Evolutionary conservation across 2,888 invertebrate genomes (phyloP).

Genomic region (Eupeodes luniger): DNA sequence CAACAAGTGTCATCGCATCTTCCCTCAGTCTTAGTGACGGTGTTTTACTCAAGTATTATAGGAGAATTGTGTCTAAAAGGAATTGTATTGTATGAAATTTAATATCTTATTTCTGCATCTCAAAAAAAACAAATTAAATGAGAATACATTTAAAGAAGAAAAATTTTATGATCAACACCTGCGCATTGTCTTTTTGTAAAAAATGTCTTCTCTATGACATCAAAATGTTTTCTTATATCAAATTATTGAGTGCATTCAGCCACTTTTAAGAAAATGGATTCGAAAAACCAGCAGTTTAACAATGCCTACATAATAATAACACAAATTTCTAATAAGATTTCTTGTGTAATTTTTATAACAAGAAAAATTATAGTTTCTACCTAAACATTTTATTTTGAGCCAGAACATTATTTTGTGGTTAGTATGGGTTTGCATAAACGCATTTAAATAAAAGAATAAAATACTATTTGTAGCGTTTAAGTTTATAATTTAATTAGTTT

Average conservation of each 20-base stretch:
- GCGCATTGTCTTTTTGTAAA: conserved; percentile 51
- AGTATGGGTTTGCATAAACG: too few relatives aligned
- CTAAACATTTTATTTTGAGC: too few relatives aligned
- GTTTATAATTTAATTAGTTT: too few relatives aligned
- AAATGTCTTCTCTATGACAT: background rate
- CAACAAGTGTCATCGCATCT: conserved; percentile 29
- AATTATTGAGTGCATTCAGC: conserved; percentile 15
- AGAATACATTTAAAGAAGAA: background rate
- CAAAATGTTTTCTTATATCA: conserved; percentile 33
- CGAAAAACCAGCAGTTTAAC: background rate
- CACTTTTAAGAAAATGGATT: background rate
- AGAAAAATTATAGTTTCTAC: too few relatives aligned
- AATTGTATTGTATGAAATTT: conserved; percentile 25
- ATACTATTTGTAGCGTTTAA: too few relatives aligned
- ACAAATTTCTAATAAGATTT: too few relatives aligned
- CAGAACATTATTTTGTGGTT: too few relatives aligned
- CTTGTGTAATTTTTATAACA: too few relatives aligned
- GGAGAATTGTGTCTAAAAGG: conserved; percentile 29
- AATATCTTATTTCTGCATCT: conserved; percentile 32
- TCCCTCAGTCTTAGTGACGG: background rate
- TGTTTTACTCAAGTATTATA: conserved; percentile 36
- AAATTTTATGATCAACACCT: conserved; percentile 60
- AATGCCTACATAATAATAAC: too few relatives aligned
- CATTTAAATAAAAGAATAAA: too few relatives aligned
- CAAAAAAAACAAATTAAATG: background rate